phyloP scores from a whole-genome alignment of 2,113 vertebrate species.

The Agapornis roseicollis region DNA sequence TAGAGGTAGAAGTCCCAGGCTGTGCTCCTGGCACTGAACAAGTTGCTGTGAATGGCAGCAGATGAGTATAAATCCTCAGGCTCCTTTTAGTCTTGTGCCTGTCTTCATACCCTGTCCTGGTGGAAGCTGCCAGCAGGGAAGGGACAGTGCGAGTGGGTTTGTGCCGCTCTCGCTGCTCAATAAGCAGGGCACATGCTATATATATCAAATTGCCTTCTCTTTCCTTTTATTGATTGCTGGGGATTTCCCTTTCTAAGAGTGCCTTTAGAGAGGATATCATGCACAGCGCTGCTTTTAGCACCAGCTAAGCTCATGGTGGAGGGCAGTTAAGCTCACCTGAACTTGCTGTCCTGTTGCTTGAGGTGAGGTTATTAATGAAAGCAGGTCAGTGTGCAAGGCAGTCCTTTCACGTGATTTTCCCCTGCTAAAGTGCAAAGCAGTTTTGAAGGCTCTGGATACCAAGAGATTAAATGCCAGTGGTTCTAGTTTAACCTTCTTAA shows the following conservation, averaged over 20 bases:
- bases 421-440: neutral
- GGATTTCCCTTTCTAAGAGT: conserved; percentile 29
- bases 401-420: neutral
- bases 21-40: neutral
- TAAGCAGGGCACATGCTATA: neutral
- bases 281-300: neutral
- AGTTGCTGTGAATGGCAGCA: neutral
- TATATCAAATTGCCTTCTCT: neutral
- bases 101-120: neutral
- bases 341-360: neutral
- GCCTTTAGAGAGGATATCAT: neutral
- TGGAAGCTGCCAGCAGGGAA: neutral
- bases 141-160: neutral
- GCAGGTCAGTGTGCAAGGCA: neutral
- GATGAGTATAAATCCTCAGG: neutral
- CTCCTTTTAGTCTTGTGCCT: neutral
- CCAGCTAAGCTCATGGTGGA: neutral
- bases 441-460: neutral
- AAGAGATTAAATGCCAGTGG: neutral
- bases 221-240: conserved; percentile 2
- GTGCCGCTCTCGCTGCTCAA: neutral
- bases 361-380: neutral
- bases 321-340: conserved; percentile 18
- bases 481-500: neutral
- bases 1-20: neutral